These are phyloP conservation scores for Cantharis flavilabris DNA, from an alignment of 2,888 invertebrate species.

Conservation along the genomic window DNA sequence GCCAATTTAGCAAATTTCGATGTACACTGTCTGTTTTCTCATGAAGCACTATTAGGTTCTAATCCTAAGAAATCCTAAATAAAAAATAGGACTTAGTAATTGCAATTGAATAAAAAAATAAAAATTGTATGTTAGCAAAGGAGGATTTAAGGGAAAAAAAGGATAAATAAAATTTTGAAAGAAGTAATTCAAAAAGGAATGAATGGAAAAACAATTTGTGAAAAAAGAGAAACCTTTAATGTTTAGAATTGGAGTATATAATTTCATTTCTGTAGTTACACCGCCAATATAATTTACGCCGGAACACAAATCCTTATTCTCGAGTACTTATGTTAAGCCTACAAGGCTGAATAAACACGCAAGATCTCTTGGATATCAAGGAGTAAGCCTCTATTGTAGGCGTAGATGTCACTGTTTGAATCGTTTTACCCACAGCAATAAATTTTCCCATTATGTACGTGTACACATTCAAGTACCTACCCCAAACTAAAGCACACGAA, in stretches of 20 bases:
- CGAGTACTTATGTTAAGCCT: constrained; percentile 32
- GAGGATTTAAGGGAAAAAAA: not conserved
- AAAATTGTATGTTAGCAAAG: no score
- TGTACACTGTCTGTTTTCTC: no score
- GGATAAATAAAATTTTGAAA: not conserved
- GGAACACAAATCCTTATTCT: constrained; percentile 29
- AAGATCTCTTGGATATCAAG: constrained; percentile 31
- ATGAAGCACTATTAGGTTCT: no score
- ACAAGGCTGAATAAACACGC: constrained; percentile 32
- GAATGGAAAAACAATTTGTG: not conserved
- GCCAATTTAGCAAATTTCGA: no score
- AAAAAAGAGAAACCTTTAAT: not conserved
- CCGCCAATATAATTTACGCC: constrained; percentile 20
- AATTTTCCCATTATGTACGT: constrained; percentile 25
- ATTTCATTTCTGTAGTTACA: constrained; percentile 13
- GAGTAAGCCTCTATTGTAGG: constrained; percentile 29
- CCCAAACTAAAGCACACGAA: constrained; percentile 15
- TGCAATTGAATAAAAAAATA: no score
- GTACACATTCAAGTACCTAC: constrained; percentile 7
- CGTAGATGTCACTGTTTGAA: constrained; percentile 28
- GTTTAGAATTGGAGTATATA: constrained; percentile 1
- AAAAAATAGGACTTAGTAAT: no score
- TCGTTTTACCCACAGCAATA: constrained; percentile 29
- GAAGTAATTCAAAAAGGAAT: not conserved
- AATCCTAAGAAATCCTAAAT: no score